These are phyloP conservation scores for Liodrosophila aerea DNA, from an alignment of 2,888 invertebrate species.

Conservation along the genomic window DNA sequence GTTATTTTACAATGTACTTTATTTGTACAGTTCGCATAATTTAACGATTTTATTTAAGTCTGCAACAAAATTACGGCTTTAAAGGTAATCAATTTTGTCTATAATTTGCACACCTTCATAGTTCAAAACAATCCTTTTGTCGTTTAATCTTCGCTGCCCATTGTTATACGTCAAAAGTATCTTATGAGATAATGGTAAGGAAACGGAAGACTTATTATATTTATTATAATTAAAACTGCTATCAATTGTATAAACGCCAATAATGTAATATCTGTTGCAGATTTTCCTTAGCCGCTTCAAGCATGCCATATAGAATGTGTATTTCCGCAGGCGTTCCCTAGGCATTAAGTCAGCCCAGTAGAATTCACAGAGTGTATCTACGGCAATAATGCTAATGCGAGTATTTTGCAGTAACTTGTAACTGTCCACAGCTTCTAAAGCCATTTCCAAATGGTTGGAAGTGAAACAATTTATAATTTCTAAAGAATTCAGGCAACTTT, in stretches of 20 bases:
- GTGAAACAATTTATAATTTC: constrained; percentile 38
- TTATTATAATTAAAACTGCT: constrained; percentile 25
- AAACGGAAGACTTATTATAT: neutral
- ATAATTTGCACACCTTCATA: constrained; percentile 20
- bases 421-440: constrained; percentile 32
- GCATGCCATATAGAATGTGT: constrained; percentile 34
- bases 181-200: constrained; percentile 26
- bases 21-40: no score
- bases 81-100: constrained; percentile 6
- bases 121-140: constrained; percentile 13
- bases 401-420: constrained; percentile 28
- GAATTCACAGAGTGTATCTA: constrained; percentile 46
- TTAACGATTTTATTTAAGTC: no score
- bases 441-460: constrained; percentile 12
- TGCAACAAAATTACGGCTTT: no score
- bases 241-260: constrained; percentile 45
- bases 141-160: constrained; percentile 27
- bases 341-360: constrained; percentile 41
- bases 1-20: no score
- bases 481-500: constrained; percentile 31
- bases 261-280: constrained; percentile 29
- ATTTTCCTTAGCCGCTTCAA: constrained; percentile 23
- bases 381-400: constrained; percentile 24
- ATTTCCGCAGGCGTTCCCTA: constrained; percentile 23
- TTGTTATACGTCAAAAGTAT: constrained; percentile 13